phyloP scores from a whole-genome alignment of 2,113 vertebrate genomes.

The Vulpes lagopus region DNA sequence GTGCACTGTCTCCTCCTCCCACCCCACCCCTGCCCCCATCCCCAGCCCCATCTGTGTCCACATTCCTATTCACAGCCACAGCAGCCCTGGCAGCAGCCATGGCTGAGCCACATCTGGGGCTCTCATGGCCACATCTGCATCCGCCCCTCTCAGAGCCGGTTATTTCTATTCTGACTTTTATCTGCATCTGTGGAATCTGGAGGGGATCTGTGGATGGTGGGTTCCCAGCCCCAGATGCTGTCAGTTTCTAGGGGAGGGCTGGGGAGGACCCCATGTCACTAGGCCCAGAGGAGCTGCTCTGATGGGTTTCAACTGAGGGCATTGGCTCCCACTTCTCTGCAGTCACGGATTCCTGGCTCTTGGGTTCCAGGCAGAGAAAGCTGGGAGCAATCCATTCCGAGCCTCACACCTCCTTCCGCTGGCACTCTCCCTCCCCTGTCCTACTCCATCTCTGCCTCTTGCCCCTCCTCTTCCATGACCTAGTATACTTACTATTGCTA shows the following conservation, averaged over 20 bases:
- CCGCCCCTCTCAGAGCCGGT: not conserved
- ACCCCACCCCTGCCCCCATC: not conserved
- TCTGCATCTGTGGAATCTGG: conserved; percentile 62
- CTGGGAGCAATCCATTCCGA: not conserved
- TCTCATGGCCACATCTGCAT: conserved; percentile 62
- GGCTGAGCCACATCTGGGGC: conserved; percentile 69
- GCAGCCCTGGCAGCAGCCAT: not conserved
- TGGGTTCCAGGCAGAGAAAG: not conserved
- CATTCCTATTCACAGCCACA: conserved; percentile 64
- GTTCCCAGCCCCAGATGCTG: conserved; percentile 3
- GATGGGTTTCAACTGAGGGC: not conserved
- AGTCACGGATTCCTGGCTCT: not conserved
- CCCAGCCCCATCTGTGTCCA: conserved; percentile 37
- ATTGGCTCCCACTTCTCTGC: not conserved
- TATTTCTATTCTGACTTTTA: conserved; percentile 67
- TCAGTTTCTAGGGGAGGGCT: not conserved
- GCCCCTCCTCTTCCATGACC: not conserved
- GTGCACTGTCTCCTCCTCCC: not conserved
- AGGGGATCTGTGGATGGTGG: conserved; percentile 22
- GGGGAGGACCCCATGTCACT: not conserved
- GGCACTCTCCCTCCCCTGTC: too few relatives aligned
- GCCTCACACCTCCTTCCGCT: not conserved
- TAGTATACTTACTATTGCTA: not conserved
- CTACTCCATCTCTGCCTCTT: not conserved
- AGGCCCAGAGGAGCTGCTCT: not conserved